Conservation (phyloP, 2,113 vertebrate genomes). For the Oxyura jamaicensis region DNA sequence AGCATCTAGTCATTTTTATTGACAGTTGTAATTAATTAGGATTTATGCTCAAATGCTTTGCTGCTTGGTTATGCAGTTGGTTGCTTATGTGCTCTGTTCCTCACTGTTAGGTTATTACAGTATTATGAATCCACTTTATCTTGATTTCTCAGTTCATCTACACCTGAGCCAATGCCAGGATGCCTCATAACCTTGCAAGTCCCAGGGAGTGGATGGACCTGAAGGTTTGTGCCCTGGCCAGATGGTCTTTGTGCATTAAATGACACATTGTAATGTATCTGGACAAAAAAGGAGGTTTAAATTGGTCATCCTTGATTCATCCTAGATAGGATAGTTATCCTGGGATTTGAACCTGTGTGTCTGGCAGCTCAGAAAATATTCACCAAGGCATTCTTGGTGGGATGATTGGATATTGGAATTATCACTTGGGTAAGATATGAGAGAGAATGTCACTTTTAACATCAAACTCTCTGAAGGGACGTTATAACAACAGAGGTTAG, state of each 20-base stretch:
- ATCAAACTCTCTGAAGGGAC: not conserved
- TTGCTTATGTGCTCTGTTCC: not conserved
- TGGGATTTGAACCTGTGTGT: not conserved
- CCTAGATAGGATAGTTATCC: not conserved
- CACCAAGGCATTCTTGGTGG: not conserved
- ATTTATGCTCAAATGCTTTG: not conserved
- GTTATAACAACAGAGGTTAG: not conserved
- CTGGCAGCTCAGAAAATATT: not conserved
- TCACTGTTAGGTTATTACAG: not conserved
- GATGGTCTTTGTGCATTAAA: not conserved
- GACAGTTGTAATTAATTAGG: not conserved
- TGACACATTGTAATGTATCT: fast-evolving
- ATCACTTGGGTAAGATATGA: not conserved
- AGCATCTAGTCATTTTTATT: not conserved
- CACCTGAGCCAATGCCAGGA: not conserved
- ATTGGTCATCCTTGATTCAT: not conserved
- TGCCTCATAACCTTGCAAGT: not conserved
- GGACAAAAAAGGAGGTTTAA: not conserved
- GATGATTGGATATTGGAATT: not conserved
- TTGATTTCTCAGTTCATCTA: not conserved
- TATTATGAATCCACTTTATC: not conserved
- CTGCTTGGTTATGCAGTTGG: not conserved
- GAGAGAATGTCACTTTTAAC: not conserved
- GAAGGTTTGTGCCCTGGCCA: not conserved
- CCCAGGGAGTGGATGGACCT: not conserved